Percentiles rank a stretch among this genome's conserved stretches.
These are phyloP conservation scores for Dasypogon diadema DNA, from an alignment of 2,888 invertebrate genomes.

Conservation along the genomic window DNA sequence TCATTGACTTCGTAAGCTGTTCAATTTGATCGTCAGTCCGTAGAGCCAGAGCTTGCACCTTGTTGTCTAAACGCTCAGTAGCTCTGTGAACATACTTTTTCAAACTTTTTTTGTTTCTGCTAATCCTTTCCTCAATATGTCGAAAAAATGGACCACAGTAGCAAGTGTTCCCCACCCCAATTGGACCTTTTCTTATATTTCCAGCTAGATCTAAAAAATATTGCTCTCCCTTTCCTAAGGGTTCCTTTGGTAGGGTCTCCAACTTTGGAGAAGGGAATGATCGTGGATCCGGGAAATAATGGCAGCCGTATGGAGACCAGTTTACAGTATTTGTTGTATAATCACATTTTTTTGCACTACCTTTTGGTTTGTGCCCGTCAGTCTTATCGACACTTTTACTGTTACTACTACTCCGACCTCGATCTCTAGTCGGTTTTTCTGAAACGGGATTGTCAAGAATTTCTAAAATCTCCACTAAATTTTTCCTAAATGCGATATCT, in stretches of 20 bases:
- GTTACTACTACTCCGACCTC: conserved; percentile 60
- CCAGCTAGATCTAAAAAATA: conserved; percentile 95
- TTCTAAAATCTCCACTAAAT: conserved; percentile 83
- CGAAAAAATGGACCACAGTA: conserved; percentile 93
- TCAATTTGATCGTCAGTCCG: conserved; percentile 80
- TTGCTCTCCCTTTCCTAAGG: conserved; percentile 88
- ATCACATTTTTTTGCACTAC: conserved; percentile 73
- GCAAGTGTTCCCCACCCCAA: conserved; percentile 93
- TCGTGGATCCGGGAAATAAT: conserved; percentile 88
- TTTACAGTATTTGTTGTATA: conserved; percentile 68
- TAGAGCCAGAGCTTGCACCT: conserved; percentile 83
- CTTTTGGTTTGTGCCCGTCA: conserved; percentile 60
- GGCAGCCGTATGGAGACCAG: conserved; percentile 94
- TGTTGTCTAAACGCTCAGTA: conserved; percentile 82
- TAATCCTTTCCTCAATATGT: conserved; percentile 86
- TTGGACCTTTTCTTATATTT: conserved; percentile 93
- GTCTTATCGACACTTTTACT: conserved; percentile 53
- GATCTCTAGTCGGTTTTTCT: conserved; percentile 63
- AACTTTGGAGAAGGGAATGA: conserved; percentile 87
- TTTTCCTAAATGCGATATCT: conserved; percentile 91
- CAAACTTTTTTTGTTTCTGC: conserved; percentile 78
- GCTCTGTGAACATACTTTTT: conserved; percentile 76
- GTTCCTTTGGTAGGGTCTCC: conserved; percentile 88
- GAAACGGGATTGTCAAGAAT: conserved; percentile 75
- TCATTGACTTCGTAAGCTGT: conserved; percentile 72